These are phyloP conservation scores for Junonia oenone DNA, from an alignment of 2,888 invertebrate species.

Conservation along the genomic window DNA sequence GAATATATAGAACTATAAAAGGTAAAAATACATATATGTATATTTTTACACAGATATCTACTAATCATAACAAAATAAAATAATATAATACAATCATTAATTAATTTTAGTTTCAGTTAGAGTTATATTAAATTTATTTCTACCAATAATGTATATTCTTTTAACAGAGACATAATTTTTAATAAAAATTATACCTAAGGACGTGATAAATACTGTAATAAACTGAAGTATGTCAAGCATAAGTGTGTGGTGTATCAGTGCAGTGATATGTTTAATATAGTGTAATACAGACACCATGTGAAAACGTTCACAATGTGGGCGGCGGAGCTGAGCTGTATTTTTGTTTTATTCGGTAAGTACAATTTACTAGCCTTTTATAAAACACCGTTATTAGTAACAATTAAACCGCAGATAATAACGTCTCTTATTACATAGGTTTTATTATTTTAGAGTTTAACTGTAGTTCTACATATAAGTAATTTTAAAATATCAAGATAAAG, in stretches of 20 bases:
- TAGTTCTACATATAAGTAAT: no score
- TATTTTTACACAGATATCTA: no score
- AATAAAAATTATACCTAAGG: neutral
- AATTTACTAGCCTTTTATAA: neutral
- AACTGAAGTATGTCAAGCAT: constrained; percentile 17
- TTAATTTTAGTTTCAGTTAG: neutral
- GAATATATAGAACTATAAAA: no score
- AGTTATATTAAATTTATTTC: no score
- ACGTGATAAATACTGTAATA: neutral
- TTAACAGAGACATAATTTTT: neutral
- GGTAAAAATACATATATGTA: no score
- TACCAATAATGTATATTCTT: neutral
- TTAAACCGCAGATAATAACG: no score
- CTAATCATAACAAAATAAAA: no score
- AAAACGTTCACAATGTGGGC: constrained; percentile 60
- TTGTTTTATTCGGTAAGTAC: constrained; percentile 69
- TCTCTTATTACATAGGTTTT: no score
- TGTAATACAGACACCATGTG: constrained; percentile 52
- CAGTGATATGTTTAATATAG: constrained; percentile 42
- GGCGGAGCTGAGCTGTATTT: constrained; percentile 68
- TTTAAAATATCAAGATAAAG: neutral
- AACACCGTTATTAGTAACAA: neutral
- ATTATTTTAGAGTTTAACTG: no score
- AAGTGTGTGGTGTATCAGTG: constrained; percentile 30
- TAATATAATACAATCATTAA: no score